Base-by-base conservation (phyloP, 2,888 invertebrate genomes). In the Chalcis sispes region DNA sequence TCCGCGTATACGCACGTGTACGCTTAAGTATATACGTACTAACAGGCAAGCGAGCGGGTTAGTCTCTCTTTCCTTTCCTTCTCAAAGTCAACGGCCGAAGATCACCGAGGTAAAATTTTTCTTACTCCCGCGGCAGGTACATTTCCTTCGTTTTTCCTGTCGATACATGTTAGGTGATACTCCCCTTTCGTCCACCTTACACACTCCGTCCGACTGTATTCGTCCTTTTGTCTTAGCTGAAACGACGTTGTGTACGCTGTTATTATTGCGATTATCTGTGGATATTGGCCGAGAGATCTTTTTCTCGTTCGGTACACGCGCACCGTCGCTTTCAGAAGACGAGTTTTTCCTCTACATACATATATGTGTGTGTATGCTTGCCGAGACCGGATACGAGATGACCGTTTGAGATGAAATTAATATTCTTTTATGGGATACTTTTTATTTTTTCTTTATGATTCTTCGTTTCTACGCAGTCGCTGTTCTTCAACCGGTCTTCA, bases 41-140 rank as follows among this genome's bases (percentile, higher is more conserved):
- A n/a, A n/a, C n/a, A n/a, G n/a, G n/a, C 7, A n/a, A 36, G 29
- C 20, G 23, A n/a, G n/a, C n/a, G n/a, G n/a, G n/a, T n/a, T n/a
- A n/a, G n/a, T n/a, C n/a, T n/a, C n/a, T 32, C 32, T 27, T n/a
- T 58, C 69, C 56, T 69, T 62, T 69, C 69, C 42, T 69, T 74
- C 74, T 74, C 69, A 56, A n/a, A 42, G 62, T 36, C 69, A 40
- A 69, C 74, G 62, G 3, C 67, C 54, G 48, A n/a, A 20, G n/a
- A 23, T 15, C 15, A n/a, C n/a, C n/a, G 15, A 46, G 15, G 3
- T 46, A 3, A 46, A 46, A 52, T 40, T 40, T 2, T 29, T n/a
- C 29, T 15, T 18, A 13, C 15, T 20, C 20, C 5, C 29, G 1
- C n/a, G 5, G 10, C 13, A 10, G 13, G 13, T 40, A 1, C 10